Conservation (phyloP, 2,888 invertebrate genomes). For the Hyppa rectilinea region DNA sequence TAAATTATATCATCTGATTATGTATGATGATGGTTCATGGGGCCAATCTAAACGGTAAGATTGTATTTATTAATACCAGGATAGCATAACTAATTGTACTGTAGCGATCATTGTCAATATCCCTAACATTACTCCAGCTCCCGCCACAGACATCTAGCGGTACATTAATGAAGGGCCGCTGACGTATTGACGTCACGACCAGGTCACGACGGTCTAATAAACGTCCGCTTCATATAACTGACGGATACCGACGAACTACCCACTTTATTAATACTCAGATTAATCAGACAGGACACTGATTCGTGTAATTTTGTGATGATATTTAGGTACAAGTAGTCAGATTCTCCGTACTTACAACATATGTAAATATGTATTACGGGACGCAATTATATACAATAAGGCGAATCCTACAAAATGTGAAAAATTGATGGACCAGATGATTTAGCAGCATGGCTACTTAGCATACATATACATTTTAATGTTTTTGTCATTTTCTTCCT, state of each 20-base stretch:
- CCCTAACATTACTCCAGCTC: not conserved
- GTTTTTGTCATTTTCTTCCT: too few relatives aligned
- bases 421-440: not conserved
- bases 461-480: too few relatives aligned
- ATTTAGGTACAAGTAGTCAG: not conserved
- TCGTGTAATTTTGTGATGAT: not conserved
- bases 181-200: constrained; percentile 31
- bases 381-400: not conserved
- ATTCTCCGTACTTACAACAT: not conserved
- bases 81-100: not conserved
- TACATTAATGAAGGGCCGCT: constrained; percentile 21
- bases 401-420: not conserved
- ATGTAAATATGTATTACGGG: not conserved
- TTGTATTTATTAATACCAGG: not conserved
- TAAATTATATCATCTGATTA: not conserved
- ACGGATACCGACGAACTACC: constrained; percentile 2
- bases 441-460: not conserved
- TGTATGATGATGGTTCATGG: too few relatives aligned
- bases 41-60: too few relatives aligned
- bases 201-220: constrained; percentile 50
- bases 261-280: constrained; percentile 10
- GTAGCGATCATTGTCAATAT: not conserved
- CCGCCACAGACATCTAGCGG: not conserved
- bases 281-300: not conserved
- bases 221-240: constrained; percentile 14